A percentile compares a stretch with the other conserved stretches of the same genome.
Evolutionary conservation across 2,888 invertebrate genomes (phyloP).

Genomic region (Drosophila cracens): DNA sequence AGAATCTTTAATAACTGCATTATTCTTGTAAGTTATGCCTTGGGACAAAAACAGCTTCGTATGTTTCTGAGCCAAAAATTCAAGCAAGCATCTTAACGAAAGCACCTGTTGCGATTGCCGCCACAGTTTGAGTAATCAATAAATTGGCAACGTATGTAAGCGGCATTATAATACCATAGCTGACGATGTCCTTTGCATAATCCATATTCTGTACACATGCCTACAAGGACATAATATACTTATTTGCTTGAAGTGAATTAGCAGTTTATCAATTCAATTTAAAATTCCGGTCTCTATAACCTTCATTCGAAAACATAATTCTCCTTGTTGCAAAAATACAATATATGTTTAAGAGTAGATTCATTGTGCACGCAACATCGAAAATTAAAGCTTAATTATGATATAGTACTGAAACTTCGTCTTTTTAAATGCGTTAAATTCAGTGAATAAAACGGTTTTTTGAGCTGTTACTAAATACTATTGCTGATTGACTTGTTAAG

Average conservation of each 20-base stretch:
- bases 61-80: conserved; percentile 20
- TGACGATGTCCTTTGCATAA: conserved; percentile 17
- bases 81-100: conserved; percentile 14
- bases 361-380: conserved; percentile 4
- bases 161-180: conserved; percentile 27
- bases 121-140: conserved; percentile 46
- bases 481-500: neutral
- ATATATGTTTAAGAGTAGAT: neutral
- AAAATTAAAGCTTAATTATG: too few relatives aligned
- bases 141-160: conserved; percentile 6
- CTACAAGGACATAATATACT: conserved; percentile 6
- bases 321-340: neutral
- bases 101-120: conserved; percentile 50
- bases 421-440: conserved; percentile 1
- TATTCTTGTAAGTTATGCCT: neutral
- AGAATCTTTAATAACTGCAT: neutral
- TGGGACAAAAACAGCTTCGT: neutral
- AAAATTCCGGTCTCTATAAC: conserved; percentile 12
- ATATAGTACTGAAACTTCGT: neutral
- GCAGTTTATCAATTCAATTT: neutral
- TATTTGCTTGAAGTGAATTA: neutral
- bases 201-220: conserved; percentile 38
- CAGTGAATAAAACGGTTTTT: neutral
- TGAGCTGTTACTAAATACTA: neutral
- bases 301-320: neutral